Conservation (phyloP, 2,888 invertebrate species). For the Diloba caeruleocephala region DNA sequence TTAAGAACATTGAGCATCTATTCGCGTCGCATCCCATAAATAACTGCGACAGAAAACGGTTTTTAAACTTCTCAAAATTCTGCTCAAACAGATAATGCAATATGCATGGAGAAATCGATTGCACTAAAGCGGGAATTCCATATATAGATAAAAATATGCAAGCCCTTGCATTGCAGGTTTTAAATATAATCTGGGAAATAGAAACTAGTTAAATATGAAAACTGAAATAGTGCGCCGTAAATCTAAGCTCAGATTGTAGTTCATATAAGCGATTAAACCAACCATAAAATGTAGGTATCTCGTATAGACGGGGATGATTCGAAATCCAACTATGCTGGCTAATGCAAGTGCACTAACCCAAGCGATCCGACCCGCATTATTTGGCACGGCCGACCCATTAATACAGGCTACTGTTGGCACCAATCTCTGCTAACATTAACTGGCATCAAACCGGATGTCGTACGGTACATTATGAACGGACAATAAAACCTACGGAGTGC, state of each 20-base stretch:
- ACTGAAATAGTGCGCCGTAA: conserved; percentile 23
- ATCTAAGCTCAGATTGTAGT: conserved; percentile 24
- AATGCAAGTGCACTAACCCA: conserved; percentile 71
- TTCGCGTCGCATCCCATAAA: conserved; percentile 37
- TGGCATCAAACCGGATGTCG: conserved; percentile 85
- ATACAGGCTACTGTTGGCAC: conserved; percentile 78
- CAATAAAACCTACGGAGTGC: conserved; percentile 79
- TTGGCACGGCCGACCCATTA: conserved; percentile 83
- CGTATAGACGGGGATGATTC: conserved; percentile 42
- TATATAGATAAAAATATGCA: conserved; percentile 13
- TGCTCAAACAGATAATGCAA: conserved; percentile 29
- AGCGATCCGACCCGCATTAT: conserved; percentile 68
- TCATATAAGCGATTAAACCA: conserved; percentile 39
- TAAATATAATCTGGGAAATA: conserved; percentile 10
- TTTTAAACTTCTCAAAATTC: conserved; percentile 29
- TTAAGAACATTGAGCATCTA: conserved; percentile 35
- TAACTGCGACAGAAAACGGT: conserved; percentile 35
- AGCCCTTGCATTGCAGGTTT: background rate
- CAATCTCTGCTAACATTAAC: conserved; percentile 78
- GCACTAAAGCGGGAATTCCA: background rate
- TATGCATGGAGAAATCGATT: conserved; percentile 38
- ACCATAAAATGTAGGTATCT: conserved; percentile 41
- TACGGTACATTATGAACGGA: conserved; percentile 82
- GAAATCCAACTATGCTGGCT: conserved; percentile 63
- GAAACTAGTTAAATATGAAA: conserved; percentile 25